Evolutionary conservation across 2,888 invertebrate genomes (phyloP), one percentile per base, ranked within the genome.

Genomic region (Nymphalis urticae): DNA sequence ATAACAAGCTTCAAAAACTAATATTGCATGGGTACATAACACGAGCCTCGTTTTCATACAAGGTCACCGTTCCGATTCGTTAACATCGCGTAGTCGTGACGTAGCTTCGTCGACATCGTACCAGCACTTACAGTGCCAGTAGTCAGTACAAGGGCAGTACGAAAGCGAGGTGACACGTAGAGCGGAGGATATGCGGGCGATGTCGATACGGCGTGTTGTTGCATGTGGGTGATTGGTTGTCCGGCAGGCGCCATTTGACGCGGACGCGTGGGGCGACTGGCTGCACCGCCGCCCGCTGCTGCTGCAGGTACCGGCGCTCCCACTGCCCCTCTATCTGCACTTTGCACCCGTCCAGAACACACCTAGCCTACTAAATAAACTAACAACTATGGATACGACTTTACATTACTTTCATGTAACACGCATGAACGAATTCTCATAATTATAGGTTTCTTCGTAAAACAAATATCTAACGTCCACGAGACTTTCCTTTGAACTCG

Each of bases 241-340:
- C 56, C 86, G 81, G 85, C 90, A 88, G 90, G 88, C 84, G 87
- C 85, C 87, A 86, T 89, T 86, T 85, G 90, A 90, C 74, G 80
- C 78, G 85, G 91, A 89, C 81, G 80, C 80, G 82, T 92, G 93
- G 92, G 85, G 86, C 83, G 92, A 92, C 90, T 94, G 92, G 94
- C 93, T 93, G 92, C 94, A 92, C 93, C 94, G 90, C 91, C 95
- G 96, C 93, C 95, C 96, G 92, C 94, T 96, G 94, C 95, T 97
- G 93, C 94, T 97, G 93, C 96, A 97, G 96, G 96, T 97, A 64
- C 69, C 53, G 50, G 59, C 69, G 73, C 54, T 64, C 65, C 66
- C 56, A 63, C 62, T 59, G 63, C 13, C 59, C 51, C 62, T 51
- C 54, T 64, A 9, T 56, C 63, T 56, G 54, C 61, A 66, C 65